Conservation (phyloP, 2,888 invertebrate species). For the Seladonia tumulorum region DNA sequence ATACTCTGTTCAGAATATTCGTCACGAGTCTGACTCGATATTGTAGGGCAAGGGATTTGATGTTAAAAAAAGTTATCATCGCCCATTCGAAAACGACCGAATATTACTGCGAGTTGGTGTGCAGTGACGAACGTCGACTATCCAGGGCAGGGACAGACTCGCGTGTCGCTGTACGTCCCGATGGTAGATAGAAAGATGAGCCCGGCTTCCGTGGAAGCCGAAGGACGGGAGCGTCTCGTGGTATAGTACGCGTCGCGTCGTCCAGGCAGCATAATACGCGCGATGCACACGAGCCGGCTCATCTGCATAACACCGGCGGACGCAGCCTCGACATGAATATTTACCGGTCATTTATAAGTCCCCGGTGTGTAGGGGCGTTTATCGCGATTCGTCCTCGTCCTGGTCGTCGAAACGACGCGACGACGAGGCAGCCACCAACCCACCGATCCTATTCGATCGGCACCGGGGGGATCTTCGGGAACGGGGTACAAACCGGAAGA, state of each 20-base stretch:
- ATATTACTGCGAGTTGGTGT: too few species aligned
- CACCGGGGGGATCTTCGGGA: slow-evolving; percentile 48
- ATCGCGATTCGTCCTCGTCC: slow-evolving; percentile 60
- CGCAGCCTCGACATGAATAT: slow-evolving; percentile 78
- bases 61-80: too few species aligned
- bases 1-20: too few species aligned
- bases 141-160: slow-evolving; percentile 60
- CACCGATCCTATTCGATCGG: slow-evolving; percentile 44
- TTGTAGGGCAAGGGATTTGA: too few species aligned
- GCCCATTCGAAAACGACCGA: too few species aligned
- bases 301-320: slow-evolving; percentile 76
- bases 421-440: neutral
- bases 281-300: slow-evolving; percentile 61
- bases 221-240: slow-evolving; percentile 36
- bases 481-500: slow-evolving; percentile 52
- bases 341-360: slow-evolving; percentile 76
- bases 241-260: slow-evolving; percentile 28
- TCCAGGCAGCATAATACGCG: slow-evolving; percentile 56
- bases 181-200: slow-evolving; percentile 74
- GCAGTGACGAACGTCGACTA: slow-evolving; percentile 22
- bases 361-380: slow-evolving; percentile 60
- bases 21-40: too few species aligned
- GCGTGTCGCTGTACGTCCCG: slow-evolving; percentile 66
- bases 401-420: slow-evolving; percentile 23
- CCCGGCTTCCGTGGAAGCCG: slow-evolving; percentile 68